Evolutionary conservation across 2,888 invertebrate species (phyloP).

Genomic region (Acleris emargana): DNA sequence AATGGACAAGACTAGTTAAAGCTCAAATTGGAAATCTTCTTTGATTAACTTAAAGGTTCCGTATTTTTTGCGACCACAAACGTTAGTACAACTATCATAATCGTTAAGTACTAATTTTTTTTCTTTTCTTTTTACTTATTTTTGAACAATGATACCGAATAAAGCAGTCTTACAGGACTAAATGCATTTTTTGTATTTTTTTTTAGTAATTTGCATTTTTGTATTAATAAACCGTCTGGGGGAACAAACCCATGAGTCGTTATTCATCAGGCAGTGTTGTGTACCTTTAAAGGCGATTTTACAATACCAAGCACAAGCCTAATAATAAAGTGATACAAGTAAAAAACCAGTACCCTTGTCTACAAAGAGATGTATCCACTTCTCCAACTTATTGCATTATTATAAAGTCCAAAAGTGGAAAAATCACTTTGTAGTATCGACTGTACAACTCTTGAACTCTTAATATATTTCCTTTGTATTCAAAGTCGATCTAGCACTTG

Average conservation of each 20-base stretch:
- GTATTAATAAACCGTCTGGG: conserved; percentile 8
- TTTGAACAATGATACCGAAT: conserved; percentile 33
- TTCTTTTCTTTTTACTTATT: background rate
- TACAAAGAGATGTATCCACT: too few species aligned
- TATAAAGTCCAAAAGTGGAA: too few species aligned
- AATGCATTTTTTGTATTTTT: conserved; percentile 41
- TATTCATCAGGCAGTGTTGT: conserved; percentile 23
- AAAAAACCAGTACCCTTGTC: background rate
- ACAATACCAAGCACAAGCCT: background rate
- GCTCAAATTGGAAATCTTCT: too few species aligned
- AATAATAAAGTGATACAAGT: background rate
- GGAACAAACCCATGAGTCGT: conserved; percentile 17
- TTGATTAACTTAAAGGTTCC: too few species aligned
- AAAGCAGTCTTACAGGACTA: conserved; percentile 43
- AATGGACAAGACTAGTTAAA: too few species aligned
- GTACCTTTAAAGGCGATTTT: background rate
- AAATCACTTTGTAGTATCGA: too few species aligned
- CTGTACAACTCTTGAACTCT: too few species aligned
- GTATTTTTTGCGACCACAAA: background rate
- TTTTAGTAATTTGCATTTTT: conserved; percentile 28
- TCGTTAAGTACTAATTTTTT: conserved; percentile 14
- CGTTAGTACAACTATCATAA: background rate
- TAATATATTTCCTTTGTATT: too few species aligned
- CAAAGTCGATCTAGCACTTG: too few species aligned
- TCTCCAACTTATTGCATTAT: too few species aligned